Base-by-base conservation (phyloP, 1,140 invertebrate genomes). In the Helicoverpa armigera region DNA sequence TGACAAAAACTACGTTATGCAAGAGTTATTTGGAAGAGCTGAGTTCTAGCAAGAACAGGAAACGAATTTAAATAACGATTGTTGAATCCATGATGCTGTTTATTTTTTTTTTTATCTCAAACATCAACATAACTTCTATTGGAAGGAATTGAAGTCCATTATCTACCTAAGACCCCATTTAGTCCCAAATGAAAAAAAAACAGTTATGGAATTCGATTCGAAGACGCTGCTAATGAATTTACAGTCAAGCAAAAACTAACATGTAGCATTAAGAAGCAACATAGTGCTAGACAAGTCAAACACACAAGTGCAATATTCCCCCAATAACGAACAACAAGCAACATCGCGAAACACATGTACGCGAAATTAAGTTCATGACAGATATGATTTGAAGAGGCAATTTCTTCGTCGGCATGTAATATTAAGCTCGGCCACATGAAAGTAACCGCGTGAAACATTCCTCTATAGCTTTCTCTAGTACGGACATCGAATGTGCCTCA, bases 351-450 rank as follows among this genome's bases (percentile, higher is more conserved):
- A 16, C 58, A 73, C 56, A 63, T 51, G 73, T 63, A 60, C 23
- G 23, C 35, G n/a, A 73, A 58, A 73, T 54, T 61, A 77, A 53
- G 61, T 29, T 67, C 75, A 54, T 65, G 54, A 50, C 72, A 72
- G 69, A 35, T 51, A 61, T 81, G 51, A 78, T 79, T 85, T 53
- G 74, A 72, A 79, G 58, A 82, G 35, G 54, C 80, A 76, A 86
- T 85, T 83, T 83, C 80, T 82, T 81, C 78, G 51, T n/a, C 56
- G 81, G 58, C 16, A 72, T 63, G 79, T 82, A 81, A 84, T 82
- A 81, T 85, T 81, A 86, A 87, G 84, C 82, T 84, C 83, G 67
- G 67, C 87, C 83, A 85, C 82, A 86, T 81, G 85, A 88, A 88
- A 85, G 86, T 78, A 70, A 84, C 85, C 86, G 83, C 82, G 81